Conservation (phyloP, 2,888 invertebrate genomes). For the Ernsta delagoae region DNA sequence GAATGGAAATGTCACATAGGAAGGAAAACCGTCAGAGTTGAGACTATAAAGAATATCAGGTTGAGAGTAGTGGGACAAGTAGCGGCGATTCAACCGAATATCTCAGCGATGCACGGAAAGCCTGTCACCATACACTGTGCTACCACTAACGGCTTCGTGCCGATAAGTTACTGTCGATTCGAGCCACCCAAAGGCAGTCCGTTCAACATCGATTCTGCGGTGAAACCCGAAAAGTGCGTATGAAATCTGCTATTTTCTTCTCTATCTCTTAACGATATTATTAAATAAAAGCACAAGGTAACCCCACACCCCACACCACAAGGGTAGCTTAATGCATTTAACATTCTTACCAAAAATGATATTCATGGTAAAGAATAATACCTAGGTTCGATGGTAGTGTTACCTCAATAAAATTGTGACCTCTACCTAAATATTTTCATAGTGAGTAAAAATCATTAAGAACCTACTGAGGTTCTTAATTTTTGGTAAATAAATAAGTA, state of each 20-base stretch:
- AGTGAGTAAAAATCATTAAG: too few species aligned
- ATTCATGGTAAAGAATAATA: too few species aligned
- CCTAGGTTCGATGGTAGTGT: too few species aligned
- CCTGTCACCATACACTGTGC: slow-evolving; percentile 67
- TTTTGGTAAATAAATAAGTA: too few species aligned
- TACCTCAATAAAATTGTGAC: too few species aligned
- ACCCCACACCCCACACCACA: too few species aligned
- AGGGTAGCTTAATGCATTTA: too few species aligned
- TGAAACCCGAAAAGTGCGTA: slow-evolving; percentile 66
- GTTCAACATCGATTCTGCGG: slow-evolving; percentile 71
- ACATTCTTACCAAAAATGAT: too few species aligned
- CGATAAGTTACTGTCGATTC: slow-evolving; percentile 79
- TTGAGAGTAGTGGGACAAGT: slow-evolving; percentile 65
- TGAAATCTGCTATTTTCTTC: not conserved
- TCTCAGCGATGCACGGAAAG: slow-evolving; percentile 60
- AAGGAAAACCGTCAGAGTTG: slow-evolving; percentile 55
- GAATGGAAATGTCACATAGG: slow-evolving; percentile 81
- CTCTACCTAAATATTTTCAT: too few species aligned
- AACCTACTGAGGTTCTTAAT: too few species aligned
- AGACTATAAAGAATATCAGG: slow-evolving; percentile 60
- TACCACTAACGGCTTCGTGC: slow-evolving; percentile 61
- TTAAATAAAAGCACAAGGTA: too few species aligned
- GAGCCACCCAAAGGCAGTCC: slow-evolving; percentile 73
- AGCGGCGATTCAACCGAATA: slow-evolving; percentile 63
- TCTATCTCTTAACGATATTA: too few species aligned